Conservation (phyloP, 2,113 vertebrate genomes). For the Proterorhinus semilunaris region DNA sequence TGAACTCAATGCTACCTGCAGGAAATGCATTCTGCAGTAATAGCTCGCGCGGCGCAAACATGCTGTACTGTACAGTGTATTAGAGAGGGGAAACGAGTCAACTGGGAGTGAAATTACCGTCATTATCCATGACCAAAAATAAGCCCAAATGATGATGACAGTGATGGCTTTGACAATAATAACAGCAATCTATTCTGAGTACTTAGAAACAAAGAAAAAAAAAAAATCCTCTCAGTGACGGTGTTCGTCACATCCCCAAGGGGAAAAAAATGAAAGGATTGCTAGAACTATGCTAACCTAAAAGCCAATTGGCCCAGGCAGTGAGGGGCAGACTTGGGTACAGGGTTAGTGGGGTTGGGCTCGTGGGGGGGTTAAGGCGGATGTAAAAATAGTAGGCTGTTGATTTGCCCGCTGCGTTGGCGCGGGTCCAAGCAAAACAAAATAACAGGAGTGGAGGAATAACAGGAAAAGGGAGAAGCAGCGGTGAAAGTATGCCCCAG, state of each 20-base stretch:
- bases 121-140: constrained; percentile 72
- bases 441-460: constrained; percentile 71
- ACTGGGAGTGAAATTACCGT: constrained; percentile 69
- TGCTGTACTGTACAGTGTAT: constrained; percentile 32
- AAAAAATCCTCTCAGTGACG: constrained; percentile 43
- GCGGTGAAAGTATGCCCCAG: constrained; percentile 67
- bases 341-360: too few species aligned
- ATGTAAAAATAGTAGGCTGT: constrained; percentile 69
- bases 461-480: constrained; percentile 77
- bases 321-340: constrained; percentile 34
- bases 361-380: constrained; percentile 61
- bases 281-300: too few species aligned
- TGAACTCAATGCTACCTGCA: constrained; percentile 48
- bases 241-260: not conserved
- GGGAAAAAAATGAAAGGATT: too few species aligned
- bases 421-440: constrained; percentile 61
- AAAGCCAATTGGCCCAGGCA: constrained; percentile 32
- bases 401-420: constrained; percentile 64
- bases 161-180: constrained; percentile 72
- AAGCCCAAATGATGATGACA: constrained; percentile 58
- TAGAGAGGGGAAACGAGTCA: constrained; percentile 53
- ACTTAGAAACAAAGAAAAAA: constrained; percentile 69
- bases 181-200: constrained; percentile 69
- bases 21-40: constrained; percentile 54
- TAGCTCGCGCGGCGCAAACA: constrained; percentile 33